Percentiles rank a stretch among this genome's conserved stretches.
phyloP scores from a whole-genome alignment of 2,113 vertebrate species.

The Megalops atlanticus region DNA sequence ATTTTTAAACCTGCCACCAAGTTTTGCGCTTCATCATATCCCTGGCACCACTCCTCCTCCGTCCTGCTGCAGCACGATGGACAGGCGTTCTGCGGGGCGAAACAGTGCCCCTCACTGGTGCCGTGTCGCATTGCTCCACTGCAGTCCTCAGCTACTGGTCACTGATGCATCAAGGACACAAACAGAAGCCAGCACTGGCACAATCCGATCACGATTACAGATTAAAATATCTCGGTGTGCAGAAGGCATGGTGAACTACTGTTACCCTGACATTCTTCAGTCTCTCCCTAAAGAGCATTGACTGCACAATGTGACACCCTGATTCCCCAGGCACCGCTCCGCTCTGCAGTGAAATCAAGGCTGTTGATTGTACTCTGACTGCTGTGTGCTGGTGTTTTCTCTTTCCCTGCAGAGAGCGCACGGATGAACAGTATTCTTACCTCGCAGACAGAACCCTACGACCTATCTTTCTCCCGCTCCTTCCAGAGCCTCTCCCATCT shows the following conservation, averaged over 20 bases:
- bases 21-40: slow-evolving; percentile 17
- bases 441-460: slow-evolving; percentile 95
- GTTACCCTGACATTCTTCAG: background rate
- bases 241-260: background rate
- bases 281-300: slow-evolving; percentile 15
- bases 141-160: background rate
- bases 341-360: background rate
- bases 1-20: slow-evolving; percentile 31
- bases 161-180: background rate
- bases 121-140: slow-evolving; percentile 40
- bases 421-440: slow-evolving; percentile 95
- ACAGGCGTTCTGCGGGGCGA: slow-evolving; percentile 11
- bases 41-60: background rate
- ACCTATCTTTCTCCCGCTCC: slow-evolving; percentile 95
- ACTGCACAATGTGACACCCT: background rate
- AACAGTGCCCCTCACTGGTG: slow-evolving; percentile 33
- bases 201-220: background rate
- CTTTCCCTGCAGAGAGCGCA: slow-evolving; percentile 81
- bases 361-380: slow-evolving; percentile 15
- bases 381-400: slow-evolving; percentile 22
- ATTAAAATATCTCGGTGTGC: background rate
- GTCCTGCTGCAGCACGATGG: background rate
- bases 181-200: background rate
- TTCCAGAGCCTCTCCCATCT: slow-evolving; percentile 98
- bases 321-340: background rate